Conservation (phyloP, 2,888 invertebrate species). For the Drosophila mayaguana region DNA sequence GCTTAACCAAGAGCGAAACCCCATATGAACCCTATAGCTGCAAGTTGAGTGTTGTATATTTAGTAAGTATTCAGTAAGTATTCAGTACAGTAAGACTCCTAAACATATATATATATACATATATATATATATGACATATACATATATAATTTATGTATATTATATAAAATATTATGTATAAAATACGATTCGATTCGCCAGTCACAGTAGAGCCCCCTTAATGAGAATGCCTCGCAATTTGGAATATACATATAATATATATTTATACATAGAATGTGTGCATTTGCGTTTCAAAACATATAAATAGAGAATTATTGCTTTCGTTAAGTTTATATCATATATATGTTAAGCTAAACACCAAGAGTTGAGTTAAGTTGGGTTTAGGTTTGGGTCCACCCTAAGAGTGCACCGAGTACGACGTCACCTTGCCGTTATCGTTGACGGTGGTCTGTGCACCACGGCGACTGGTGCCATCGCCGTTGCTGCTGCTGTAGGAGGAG, state of each 20-base stretch:
- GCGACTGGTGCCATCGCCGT: slow-evolving; percentile 87
- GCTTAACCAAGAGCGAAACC: too few species aligned
- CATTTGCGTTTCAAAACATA: slow-evolving; percentile 31
- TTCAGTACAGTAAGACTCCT: neutral
- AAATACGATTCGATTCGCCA: too few species aligned
- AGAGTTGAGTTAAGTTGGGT: slow-evolving; percentile 12
- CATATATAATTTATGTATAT: neutral
- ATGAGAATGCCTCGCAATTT: slow-evolving; percentile 40
- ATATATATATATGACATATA: neutral
- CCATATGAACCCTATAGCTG: neutral
- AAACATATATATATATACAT: neutral
- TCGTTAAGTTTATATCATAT: slow-evolving; percentile 5
- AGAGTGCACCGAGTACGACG: slow-evolving; percentile 86
- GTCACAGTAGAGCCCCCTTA: slow-evolving; percentile 28
- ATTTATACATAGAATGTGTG: slow-evolving; percentile 11
- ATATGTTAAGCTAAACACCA: slow-evolving; percentile 49
- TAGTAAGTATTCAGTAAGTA: too few species aligned
- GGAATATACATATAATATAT: slow-evolving; percentile 23
- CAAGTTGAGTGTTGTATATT: neutral
- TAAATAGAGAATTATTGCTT: slow-evolving; percentile 42
- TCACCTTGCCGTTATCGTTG: slow-evolving; percentile 91
- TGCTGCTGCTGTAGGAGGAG: slow-evolving; percentile 88
- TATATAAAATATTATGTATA: too few species aligned
- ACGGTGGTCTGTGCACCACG: slow-evolving; percentile 89
- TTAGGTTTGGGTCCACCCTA: slow-evolving; percentile 51